Percentiles rank a stretch among this genome's conserved stretches.
phyloP scores from a whole-genome alignment of 2,113 vertebrate genomes.

The Plecotus auritus region DNA sequence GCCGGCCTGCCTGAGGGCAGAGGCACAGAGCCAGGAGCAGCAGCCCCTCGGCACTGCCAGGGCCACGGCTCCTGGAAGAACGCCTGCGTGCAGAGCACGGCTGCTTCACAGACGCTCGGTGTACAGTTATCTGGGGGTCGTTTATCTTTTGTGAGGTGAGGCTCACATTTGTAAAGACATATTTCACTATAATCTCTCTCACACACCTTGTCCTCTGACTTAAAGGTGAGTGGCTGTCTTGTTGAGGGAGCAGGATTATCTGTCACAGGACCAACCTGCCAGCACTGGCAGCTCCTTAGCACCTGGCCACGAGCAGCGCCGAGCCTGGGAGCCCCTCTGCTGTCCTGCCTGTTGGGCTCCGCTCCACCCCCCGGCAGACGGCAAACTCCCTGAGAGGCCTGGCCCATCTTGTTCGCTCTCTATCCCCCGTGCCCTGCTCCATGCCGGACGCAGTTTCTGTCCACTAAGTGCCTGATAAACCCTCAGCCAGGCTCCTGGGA shows the following conservation, averaged over 20 bases:
- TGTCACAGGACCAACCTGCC: neutral
- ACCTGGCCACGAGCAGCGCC: too few species aligned
- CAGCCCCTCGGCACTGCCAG: neutral
- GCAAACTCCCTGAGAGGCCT: neutral
- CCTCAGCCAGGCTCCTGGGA: neutral
- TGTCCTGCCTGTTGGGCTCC: neutral
- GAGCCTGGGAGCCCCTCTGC: neutral
- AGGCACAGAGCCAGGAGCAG: neutral
- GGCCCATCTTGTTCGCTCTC: neutral
- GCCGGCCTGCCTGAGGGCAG: neutral
- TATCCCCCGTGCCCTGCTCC: fast-evolving
- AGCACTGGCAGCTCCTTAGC: neutral
- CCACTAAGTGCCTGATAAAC: neutral
- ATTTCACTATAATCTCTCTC: neutral
- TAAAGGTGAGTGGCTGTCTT: neutral
- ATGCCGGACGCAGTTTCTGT: fast-evolving
- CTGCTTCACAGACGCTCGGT: constrained; percentile 32
- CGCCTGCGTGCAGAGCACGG: neutral
- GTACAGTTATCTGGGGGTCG: constrained; percentile 33
- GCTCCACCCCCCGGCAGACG: neutral
- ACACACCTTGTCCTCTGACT: neutral
- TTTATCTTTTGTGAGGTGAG: constrained; percentile 45
- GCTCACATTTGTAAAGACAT: neutral
- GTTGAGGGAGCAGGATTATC: neutral
- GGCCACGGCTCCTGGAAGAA: neutral